phyloP scores from a whole-genome alignment of 2,888 invertebrate species.

The Drosophila mulleri region DNA sequence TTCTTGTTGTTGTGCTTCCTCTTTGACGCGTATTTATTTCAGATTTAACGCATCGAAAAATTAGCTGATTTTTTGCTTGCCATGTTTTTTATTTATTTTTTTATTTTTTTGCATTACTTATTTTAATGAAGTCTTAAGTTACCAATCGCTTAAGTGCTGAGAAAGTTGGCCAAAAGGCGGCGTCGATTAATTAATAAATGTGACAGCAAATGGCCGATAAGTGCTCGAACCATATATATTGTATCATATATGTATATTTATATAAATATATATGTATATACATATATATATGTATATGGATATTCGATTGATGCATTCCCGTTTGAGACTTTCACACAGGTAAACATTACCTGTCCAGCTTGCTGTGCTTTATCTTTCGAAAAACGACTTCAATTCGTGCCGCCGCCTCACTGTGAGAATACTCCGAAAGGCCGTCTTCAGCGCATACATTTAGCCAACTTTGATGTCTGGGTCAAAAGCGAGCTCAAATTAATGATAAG shows the following conservation, averaged over 20 bases:
- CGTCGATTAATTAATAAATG: slow-evolving; percentile 79
- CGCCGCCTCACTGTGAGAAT: slow-evolving; percentile 34
- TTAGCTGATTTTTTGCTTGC: slow-evolving; percentile 42
- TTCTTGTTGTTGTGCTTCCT: slow-evolving; percentile 15
- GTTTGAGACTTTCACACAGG: slow-evolving; percentile 38
- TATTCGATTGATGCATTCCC: slow-evolving; percentile 1
- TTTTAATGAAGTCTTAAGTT: slow-evolving; percentile 79
- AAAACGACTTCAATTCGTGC: slow-evolving; percentile 26
- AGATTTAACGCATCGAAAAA: slow-evolving; percentile 76
- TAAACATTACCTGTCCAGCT: slow-evolving; percentile 17
- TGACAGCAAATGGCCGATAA: slow-evolving; percentile 80
- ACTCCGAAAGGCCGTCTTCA: slow-evolving; percentile 15
- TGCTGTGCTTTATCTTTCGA: slow-evolving; percentile 24
- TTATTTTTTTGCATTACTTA: slow-evolving; percentile 6
- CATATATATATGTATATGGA: neutral
- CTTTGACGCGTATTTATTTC: slow-evolving; percentile 50
- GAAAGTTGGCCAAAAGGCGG: slow-evolving; percentile 65
- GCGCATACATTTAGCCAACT: neutral
- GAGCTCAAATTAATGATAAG: neutral
- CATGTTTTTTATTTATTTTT: slow-evolving; percentile 7
- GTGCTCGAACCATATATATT: slow-evolving; percentile 38
- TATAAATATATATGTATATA: too few relatives aligned
- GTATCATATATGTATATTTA: neutral
- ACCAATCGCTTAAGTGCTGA: slow-evolving; percentile 64
- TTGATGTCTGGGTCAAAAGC: neutral